phyloP scores from a whole-genome alignment of 2,113 vertebrate genomes.

The Charadrius vociferus region DNA sequence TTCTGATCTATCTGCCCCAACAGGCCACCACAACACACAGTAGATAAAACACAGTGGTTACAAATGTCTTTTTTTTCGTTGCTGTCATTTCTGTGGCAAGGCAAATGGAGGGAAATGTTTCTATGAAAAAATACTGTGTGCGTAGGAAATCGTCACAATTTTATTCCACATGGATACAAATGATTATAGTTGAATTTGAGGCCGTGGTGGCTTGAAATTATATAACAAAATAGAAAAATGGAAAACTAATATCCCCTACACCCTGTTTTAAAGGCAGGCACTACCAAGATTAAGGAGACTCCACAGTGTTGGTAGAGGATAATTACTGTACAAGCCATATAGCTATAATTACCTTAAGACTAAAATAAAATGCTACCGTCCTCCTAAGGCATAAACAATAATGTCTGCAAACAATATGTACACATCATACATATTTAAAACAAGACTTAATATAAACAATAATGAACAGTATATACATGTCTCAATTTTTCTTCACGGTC shows the following conservation, averaged over 20 bases:
- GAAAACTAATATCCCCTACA: slow-evolving; percentile 97
- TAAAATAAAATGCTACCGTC: slow-evolving; percentile 99
- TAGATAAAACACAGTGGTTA: slow-evolving; percentile 98
- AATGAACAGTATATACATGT: slow-evolving; percentile 99
- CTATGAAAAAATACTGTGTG: slow-evolving; percentile 89
- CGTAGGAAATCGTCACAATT: slow-evolving; percentile 84
- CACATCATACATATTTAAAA: slow-evolving; percentile 99
- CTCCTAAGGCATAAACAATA: slow-evolving; percentile 99
- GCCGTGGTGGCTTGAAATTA: slow-evolving; percentile 93
- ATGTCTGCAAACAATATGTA: slow-evolving; percentile 99
- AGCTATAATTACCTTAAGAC: slow-evolving; percentile 92
- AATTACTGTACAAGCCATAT: slow-evolving; percentile 97
- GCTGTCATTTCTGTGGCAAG: slow-evolving; percentile 87
- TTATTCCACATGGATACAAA: slow-evolving; percentile 86
- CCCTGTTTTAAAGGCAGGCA: slow-evolving; percentile 99
- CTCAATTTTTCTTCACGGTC: slow-evolving; percentile 83
- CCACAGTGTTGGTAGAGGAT: slow-evolving; percentile 99
- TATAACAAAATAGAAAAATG: slow-evolving; percentile 90
- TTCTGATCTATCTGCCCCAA: slow-evolving; percentile 92
- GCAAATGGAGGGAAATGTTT: slow-evolving; percentile 90
- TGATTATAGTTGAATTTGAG: slow-evolving; percentile 90
- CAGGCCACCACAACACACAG: slow-evolving; percentile 95
- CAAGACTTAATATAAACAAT: slow-evolving; percentile 99
- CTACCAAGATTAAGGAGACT: slow-evolving; percentile 99
- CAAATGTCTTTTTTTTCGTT: slow-evolving; percentile 79